Percentiles rank a stretch among this genome's conserved stretches.
Evolutionary conservation across 2,797 vertebrate genomes (phyloP).

Genomic region (Furcifer pardalis): DNA sequence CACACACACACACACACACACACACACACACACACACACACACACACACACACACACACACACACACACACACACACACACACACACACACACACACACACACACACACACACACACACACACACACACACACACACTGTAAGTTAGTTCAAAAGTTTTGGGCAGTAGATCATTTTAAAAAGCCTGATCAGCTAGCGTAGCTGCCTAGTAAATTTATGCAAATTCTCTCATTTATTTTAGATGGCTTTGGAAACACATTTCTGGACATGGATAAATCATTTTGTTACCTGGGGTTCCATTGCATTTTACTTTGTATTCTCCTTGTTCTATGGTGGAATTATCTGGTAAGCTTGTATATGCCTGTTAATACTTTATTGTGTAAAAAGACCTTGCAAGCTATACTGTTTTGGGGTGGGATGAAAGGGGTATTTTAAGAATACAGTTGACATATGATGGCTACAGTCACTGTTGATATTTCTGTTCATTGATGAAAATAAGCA

Average conservation of each 20-base stretch:
- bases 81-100: too few species aligned
- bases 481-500: neutral
- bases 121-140: too few species aligned
- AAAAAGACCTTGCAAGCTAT: neutral
- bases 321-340: conserved; percentile 96
- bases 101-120: too few species aligned
- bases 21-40: too few species aligned
- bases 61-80: too few species aligned
- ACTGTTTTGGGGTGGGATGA: neutral
- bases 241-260: conserved; percentile 96
- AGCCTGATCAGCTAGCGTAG: neutral
- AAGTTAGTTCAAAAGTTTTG: neutral
- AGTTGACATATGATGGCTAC: neutral
- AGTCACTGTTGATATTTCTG: neutral
- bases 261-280: conserved; percentile 99
- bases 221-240: conserved; percentile 71
- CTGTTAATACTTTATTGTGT: neutral
- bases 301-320: conserved; percentile 98
- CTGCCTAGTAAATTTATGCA: conserved; percentile 3
- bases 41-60: too few species aligned
- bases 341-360: conserved; percentile 83
- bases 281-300: conserved; percentile 98
- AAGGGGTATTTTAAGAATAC: neutral
- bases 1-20: too few species aligned
- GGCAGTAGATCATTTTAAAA: neutral